phyloP scores from a whole-genome alignment of 2,888 invertebrate species.

The Parascotia fuliginaria region DNA sequence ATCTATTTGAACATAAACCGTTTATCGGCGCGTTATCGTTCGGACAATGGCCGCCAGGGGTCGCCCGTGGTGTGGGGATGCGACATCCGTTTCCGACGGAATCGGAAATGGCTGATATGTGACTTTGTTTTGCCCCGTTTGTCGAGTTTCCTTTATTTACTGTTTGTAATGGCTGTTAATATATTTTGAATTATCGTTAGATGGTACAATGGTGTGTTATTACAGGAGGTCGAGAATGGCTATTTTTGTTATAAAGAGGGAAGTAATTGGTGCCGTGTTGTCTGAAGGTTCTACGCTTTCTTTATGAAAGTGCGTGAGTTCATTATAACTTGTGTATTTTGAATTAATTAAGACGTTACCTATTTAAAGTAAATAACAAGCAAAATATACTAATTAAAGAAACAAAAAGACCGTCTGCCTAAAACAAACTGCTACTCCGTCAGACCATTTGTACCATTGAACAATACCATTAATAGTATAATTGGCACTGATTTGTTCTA shows the following conservation, averaged over 20 bases:
- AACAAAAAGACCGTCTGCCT: no score
- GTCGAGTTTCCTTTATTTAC: conserved; percentile 50
- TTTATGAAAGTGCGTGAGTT: background rate
- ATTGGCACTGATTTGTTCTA: no score
- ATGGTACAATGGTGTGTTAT: conserved; percentile 12
- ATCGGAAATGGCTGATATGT: conserved; percentile 66
- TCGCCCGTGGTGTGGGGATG: conserved; percentile 21
- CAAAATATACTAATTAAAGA: no score
- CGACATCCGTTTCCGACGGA: conserved; percentile 61
- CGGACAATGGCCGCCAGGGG: conserved; percentile 38
- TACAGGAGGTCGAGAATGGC: conserved; percentile 12
- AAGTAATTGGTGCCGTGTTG: background rate
- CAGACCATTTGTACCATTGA: no score
- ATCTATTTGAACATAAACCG: conserved; percentile 50
- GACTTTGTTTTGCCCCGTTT: conserved; percentile 66
- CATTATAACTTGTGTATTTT: no score
- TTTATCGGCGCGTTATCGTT: conserved; percentile 49
- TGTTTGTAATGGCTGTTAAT: conserved; percentile 42
- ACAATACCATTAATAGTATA: no score
- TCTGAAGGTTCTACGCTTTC: background rate
- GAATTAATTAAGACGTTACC: no score
- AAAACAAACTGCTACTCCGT: no score
- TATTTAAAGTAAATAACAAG: no score
- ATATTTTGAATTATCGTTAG: conserved; percentile 40
- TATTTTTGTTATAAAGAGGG: conserved; percentile 1